phyloP scores from a whole-genome alignment of 1,140 invertebrate species.

The Drosophila auraria region DNA sequence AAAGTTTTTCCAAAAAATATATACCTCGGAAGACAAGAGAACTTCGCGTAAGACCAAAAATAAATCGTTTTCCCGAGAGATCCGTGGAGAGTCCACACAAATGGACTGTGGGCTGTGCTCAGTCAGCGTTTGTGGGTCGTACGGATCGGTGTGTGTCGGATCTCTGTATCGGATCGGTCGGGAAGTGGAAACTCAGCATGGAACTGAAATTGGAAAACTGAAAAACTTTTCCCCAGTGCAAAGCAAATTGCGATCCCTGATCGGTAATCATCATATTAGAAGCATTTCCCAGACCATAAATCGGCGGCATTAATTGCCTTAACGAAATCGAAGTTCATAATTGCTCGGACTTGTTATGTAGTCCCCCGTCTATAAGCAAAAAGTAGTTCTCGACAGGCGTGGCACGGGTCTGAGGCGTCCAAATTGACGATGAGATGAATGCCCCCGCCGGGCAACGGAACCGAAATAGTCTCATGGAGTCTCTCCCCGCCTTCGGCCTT shows the following conservation, averaged over 20 bases:
- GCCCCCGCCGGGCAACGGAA: slow-evolving; percentile 33
- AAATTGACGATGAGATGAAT: slow-evolving; percentile 45
- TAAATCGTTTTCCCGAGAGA: slow-evolving; percentile 46
- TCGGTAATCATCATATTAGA: slow-evolving; percentile 41
- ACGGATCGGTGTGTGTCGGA: slow-evolving; percentile 40
- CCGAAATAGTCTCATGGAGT: slow-evolving; percentile 48
- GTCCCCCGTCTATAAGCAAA: slow-evolving; percentile 35
- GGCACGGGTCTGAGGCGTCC: slow-evolving; percentile 29
- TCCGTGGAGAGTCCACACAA: slow-evolving; percentile 37
- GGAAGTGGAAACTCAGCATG: slow-evolving; percentile 20
- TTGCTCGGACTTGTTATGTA: slow-evolving; percentile 51
- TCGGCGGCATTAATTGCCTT: slow-evolving; percentile 24
- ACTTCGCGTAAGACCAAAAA: slow-evolving; percentile 41
- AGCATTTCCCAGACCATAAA: slow-evolving; percentile 24
- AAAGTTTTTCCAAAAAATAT: slow-evolving; percentile 44
- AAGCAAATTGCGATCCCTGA: slow-evolving; percentile 25
- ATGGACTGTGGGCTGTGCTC: background rate
- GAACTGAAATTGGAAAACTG: slow-evolving; percentile 39
- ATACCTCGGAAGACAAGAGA: slow-evolving; percentile 37
- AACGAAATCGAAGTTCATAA: slow-evolving; percentile 47
- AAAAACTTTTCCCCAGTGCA: slow-evolving; percentile 33
- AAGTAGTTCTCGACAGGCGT: slow-evolving; percentile 39
- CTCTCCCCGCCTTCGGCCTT: slow-evolving; percentile 50
- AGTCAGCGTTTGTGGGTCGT: slow-evolving; percentile 48
- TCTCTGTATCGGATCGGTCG: slow-evolving; percentile 12